Evolutionary conservation across 2,113 vertebrate genomes (phyloP).

Genomic region (Ammodramus savannarum): DNA sequence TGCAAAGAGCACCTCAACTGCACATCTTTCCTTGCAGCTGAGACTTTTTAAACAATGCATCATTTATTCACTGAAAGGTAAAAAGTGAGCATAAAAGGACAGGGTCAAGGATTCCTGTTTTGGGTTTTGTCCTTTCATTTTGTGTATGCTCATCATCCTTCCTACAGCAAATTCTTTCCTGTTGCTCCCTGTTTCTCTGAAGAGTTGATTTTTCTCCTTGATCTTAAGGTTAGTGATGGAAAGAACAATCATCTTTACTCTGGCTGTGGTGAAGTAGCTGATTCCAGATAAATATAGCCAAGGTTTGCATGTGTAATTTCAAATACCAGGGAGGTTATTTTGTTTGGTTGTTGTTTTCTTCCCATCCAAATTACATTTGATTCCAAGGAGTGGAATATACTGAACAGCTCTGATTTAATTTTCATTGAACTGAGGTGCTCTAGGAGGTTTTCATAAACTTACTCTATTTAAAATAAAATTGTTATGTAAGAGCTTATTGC

Average conservation of each 20-base stretch:
- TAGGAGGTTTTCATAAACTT: neutral
- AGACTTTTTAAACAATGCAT: neutral
- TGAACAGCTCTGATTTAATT: neutral
- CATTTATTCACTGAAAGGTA: neutral
- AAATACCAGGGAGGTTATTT: neutral
- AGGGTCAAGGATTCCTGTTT: neutral
- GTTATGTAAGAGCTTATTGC: neutral
- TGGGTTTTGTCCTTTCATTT: neutral
- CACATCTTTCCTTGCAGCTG: neutral
- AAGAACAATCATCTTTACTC: neutral
- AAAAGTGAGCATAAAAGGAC: neutral
- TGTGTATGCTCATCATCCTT: neutral
- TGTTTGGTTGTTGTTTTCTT: neutral
- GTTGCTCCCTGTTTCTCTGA: neutral
- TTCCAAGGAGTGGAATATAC: neutral
- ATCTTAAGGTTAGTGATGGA: neutral
- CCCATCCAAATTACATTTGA: neutral
- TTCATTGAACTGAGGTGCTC: neutral
- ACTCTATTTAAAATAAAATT: neutral
- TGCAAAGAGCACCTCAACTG: neutral
- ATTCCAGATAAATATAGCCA: neutral
- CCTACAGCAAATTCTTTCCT: neutral
- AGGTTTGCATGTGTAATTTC: neutral
- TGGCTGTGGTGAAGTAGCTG: neutral
- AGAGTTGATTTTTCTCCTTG: neutral